phyloP scores from a whole-genome alignment of 1,140 invertebrate genomes.

The Sitodiplosis mosellana region DNA sequence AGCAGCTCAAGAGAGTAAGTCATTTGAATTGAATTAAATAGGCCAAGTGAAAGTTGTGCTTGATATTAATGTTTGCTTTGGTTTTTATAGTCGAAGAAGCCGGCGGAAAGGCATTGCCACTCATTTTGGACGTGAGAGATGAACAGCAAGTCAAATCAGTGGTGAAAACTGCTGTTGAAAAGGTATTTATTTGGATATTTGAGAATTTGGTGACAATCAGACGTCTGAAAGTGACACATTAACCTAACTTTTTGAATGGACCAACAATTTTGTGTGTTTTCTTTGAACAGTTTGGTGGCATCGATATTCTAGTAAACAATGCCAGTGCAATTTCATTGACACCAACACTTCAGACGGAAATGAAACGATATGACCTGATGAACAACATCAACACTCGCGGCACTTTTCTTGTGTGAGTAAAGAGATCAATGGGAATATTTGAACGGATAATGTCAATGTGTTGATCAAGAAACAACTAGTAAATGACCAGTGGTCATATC shows the following conservation, averaged over 20 bases:
- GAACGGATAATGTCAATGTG: too few species aligned
- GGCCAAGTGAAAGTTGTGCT: not conserved
- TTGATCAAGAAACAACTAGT: too few species aligned
- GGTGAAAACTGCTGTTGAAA: constrained; percentile 69
- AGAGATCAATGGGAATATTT: too few species aligned
- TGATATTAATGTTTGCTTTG: constrained; percentile 1
- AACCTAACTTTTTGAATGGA: not conserved
- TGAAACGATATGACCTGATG: constrained; percentile 95
- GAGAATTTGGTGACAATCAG: too few species aligned
- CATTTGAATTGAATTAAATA: constrained; percentile 8
- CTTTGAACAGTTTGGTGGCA: constrained; percentile 80
- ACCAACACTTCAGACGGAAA: constrained; percentile 66
- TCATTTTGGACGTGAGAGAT: constrained; percentile 84
- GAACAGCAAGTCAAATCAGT: constrained; percentile 66
- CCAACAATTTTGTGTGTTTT: constrained; percentile 1
- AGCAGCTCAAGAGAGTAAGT: constrained; percentile 85
- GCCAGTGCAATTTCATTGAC: constrained; percentile 91
- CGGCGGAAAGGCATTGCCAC: constrained; percentile 81
- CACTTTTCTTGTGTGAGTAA: constrained; percentile 73
- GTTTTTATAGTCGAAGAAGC: constrained; percentile 62
- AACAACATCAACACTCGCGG: constrained; percentile 79
- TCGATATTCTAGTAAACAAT: constrained; percentile 92
- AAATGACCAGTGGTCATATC: too few species aligned
- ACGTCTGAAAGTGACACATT: too few species aligned
- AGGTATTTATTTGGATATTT: too few species aligned